Percentiles rank a stretch among this genome's conserved stretches.
phyloP scores from a whole-genome alignment of 2,113 vertebrate species.

The Cariama cristata region DNA sequence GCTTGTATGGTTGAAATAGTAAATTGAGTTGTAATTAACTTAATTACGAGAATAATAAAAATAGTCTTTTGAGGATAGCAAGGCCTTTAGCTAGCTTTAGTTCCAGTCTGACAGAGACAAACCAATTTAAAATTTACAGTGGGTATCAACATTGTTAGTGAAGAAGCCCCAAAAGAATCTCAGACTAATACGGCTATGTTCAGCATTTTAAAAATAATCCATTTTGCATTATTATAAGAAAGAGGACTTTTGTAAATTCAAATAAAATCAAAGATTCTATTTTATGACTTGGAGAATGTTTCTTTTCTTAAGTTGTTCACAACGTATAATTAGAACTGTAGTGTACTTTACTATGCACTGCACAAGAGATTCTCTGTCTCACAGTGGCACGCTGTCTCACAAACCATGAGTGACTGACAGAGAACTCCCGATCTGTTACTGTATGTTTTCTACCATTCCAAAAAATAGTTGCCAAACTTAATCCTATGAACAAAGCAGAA shows the following conservation, averaged over 20 bases:
- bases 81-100: background rate
- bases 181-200: background rate
- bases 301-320: constrained; percentile 48
- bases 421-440: background rate
- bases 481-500: background rate
- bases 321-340: constrained; percentile 17
- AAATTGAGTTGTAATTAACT: constrained; percentile 35
- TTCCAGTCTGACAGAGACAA: background rate
- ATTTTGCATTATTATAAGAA: constrained; percentile 1
- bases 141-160: background rate
- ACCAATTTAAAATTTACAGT: constrained; percentile 13
- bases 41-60: constrained; percentile 6
- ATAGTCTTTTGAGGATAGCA: background rate
- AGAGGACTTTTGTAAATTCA: constrained; percentile 51
- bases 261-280: constrained; percentile 53
- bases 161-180: background rate
- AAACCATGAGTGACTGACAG: background rate
- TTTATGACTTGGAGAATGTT: constrained; percentile 54
- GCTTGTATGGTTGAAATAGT: background rate
- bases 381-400: background rate
- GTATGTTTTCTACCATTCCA: background rate
- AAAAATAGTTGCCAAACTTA: background rate
- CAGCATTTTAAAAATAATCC: background rate
- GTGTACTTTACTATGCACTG: background rate
- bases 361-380: constrained; percentile 44